These are phyloP conservation scores for Gobiocypris rarus DNA, from an alignment of 2,113 vertebrate species.

Conservation along the genomic window DNA sequence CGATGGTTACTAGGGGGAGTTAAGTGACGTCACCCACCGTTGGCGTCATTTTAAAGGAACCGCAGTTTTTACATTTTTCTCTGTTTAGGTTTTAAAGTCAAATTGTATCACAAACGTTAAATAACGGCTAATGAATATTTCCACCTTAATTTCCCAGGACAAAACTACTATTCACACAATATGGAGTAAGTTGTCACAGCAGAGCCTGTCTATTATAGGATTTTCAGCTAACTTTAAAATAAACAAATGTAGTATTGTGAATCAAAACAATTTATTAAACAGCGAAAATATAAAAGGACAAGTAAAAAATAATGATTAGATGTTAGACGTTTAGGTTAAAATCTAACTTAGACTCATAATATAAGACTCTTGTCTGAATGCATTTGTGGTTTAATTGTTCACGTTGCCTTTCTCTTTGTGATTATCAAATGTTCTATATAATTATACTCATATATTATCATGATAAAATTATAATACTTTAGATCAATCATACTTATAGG, in stretches of 20 bases:
- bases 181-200: not conserved
- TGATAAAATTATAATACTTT: not conserved
- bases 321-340: not conserved
- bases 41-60: slow-evolving; percentile 36
- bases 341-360: not conserved
- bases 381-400: not conserved
- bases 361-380: not conserved
- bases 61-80: not conserved
- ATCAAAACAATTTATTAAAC: not conserved
- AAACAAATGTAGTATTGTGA: not conserved
- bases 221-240: not conserved
- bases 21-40: slow-evolving; percentile 43
- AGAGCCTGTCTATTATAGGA: not conserved
- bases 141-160: not conserved
- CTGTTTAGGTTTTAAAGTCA: not conserved
- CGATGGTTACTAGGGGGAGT: slow-evolving; percentile 52
- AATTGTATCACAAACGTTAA: not conserved
- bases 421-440: not conserved
- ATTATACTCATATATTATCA: not conserved
- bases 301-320: not conserved
- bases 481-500: too few relatives aligned
- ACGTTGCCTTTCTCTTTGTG: not conserved
- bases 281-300: not conserved
- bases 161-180: not conserved
- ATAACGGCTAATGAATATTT: not conserved